Conservation (phyloP, 2,888 invertebrate species). For the Augochlorella aurata region DNA sequence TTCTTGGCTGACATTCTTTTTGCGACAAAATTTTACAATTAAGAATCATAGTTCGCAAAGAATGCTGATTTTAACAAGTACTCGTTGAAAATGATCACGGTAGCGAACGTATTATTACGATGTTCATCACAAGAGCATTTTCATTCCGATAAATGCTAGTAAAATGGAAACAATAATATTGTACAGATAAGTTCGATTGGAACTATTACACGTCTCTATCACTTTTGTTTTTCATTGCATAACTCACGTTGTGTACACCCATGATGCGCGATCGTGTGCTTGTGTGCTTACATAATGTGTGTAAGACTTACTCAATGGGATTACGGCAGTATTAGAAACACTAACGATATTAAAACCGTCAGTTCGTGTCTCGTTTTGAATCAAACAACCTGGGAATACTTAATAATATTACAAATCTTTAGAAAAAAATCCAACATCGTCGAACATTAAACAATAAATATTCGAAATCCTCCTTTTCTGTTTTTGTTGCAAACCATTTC, state of each 20-base stretch:
- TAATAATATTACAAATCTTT: no score
- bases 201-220: background rate
- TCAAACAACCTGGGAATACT: no score
- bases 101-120: background rate
- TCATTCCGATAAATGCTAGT: background rate
- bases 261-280: background rate
- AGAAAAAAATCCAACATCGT: no score
- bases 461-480: background rate
- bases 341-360: background rate
- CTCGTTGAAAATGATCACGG: background rate
- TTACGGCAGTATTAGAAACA: background rate
- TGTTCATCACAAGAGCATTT: background rate
- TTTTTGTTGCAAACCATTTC: background rate
- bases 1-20: background rate
- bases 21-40: background rate
- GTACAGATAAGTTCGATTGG: background rate
- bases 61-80: background rate
- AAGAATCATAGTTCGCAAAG: background rate
- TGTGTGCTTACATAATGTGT: background rate
- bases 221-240: background rate
- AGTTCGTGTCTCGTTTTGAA: background rate
- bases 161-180: background rate
- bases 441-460: background rate
- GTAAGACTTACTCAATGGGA: no score
- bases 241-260: background rate